These are phyloP conservation scores for Aplochiton taeniatus DNA, from an alignment of 2,797 vertebrate species.

Conservation along the genomic window DNA sequence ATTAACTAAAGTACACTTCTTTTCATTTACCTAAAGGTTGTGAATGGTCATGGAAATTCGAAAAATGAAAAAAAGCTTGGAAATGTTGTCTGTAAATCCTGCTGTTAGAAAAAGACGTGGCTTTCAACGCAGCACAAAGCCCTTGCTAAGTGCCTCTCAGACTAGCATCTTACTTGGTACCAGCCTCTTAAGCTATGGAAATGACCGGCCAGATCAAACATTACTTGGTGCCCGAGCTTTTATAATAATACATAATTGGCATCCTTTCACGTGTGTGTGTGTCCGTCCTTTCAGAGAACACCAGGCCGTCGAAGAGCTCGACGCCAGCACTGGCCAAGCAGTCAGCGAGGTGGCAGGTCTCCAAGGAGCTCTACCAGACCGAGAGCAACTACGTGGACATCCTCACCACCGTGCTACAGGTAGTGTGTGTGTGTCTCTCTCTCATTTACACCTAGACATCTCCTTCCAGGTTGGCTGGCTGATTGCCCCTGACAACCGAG, in stretches of 20 bases:
- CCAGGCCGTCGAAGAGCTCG: conserved; percentile 85
- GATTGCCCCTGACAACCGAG: conserved; percentile 43
- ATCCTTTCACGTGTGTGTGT: conserved; percentile 21
- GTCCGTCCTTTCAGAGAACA: conserved; percentile 63
- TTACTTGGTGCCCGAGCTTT: no score
- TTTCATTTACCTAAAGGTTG: no score
- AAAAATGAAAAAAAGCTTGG: no score
- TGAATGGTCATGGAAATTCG: no score
- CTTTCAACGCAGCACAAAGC: no score
- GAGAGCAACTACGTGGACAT: conserved; percentile 99
- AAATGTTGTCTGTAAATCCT: no score
- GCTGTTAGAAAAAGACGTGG: no score
- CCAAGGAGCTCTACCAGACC: conserved; percentile 97
- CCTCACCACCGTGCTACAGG: conserved; percentile 91
- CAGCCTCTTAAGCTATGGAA: no score
- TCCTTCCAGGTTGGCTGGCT: conserved; percentile 11
- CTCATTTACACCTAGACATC: conserved; percentile 11
- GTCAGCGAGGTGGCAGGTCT: conserved; percentile 97
- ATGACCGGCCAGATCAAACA: no score
- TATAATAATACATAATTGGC: neutral
- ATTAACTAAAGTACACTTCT: no score
- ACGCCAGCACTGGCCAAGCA: conserved; percentile 85
- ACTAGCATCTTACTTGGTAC: no score
- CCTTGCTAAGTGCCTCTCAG: no score
- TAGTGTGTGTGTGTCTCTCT: conserved; percentile 56